phyloP scores from a whole-genome alignment of 1,140 invertebrate genomes.

The Drosophila sp. region DNA sequence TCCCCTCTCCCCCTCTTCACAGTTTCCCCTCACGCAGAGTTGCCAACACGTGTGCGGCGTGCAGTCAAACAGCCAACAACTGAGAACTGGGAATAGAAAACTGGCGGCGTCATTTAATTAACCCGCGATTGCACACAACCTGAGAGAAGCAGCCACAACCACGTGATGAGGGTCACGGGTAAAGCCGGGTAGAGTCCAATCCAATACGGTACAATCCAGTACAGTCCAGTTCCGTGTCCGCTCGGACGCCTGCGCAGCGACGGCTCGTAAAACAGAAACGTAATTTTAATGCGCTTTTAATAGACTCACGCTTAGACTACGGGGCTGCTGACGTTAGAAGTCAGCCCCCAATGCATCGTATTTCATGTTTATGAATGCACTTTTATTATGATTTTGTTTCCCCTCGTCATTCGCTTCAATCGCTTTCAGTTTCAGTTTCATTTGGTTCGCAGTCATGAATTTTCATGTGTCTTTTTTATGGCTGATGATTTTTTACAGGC shows the following conservation, averaged over 20 bases:
- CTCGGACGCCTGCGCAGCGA: conserved; percentile 39
- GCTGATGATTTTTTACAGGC: conserved; percentile 55
- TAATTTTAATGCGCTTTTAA: conserved; percentile 83
- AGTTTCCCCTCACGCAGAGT: conserved; percentile 25
- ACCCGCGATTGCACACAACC: conserved; percentile 60
- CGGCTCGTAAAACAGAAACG: conserved; percentile 72
- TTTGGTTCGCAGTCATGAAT: conserved; percentile 37
- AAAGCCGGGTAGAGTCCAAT: not conserved
- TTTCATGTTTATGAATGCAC: conserved; percentile 82
- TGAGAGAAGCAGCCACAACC: conserved; percentile 42
- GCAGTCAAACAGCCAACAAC: conserved; percentile 39
- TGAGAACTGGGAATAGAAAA: conserved; percentile 17
- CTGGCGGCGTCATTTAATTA: conserved; percentile 81
- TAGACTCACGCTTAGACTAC: conserved; percentile 71
- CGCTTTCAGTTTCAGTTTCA: conserved; percentile 47
- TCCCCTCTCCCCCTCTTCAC: not conserved
- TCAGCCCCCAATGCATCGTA: conserved; percentile 52
- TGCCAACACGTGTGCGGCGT: conserved; percentile 79
- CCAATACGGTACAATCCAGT: not conserved
- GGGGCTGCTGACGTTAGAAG: conserved; percentile 19
- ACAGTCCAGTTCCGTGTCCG: not conserved
- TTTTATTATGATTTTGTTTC: conserved; percentile 75
- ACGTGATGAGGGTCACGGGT: conserved; percentile 53
- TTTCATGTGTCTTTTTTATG: conserved; percentile 70
- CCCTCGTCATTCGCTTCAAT: too few relatives aligned